Conservation (phyloP, 1,140 invertebrate genomes). For the Drosophila nikananu region DNA sequence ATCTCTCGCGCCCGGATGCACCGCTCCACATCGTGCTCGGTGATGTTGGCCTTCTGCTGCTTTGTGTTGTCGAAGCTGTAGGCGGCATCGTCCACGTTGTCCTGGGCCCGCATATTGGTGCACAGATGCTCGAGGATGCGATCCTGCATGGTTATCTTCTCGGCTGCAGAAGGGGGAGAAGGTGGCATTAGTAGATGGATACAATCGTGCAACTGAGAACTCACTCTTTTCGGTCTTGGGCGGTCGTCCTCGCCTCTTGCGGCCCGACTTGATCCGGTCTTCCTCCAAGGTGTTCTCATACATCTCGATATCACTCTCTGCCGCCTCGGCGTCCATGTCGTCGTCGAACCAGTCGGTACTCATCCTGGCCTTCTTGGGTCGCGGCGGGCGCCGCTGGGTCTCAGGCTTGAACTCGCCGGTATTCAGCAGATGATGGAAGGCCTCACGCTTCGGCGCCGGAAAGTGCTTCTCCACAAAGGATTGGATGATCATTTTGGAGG, state of each 20-base stretch:
- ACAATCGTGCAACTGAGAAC: neutral
- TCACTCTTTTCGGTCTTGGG: slow-evolving; percentile 87
- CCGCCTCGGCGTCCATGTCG: slow-evolving; percentile 58
- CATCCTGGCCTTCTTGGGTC: slow-evolving; percentile 29
- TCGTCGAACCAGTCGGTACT: slow-evolving; percentile 51
- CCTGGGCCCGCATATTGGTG: slow-evolving; percentile 44
- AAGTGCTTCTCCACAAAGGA: slow-evolving; percentile 98
- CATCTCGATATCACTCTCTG: slow-evolving; percentile 60
- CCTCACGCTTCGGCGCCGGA: slow-evolving; percentile 94
- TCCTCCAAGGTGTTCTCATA: slow-evolving; percentile 75
- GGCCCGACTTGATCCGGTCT: slow-evolving; percentile 90
- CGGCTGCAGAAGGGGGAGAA: slow-evolving; percentile 23
- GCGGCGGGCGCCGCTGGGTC: neutral
- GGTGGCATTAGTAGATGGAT: neutral
- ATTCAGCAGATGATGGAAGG: slow-evolving; percentile 88
- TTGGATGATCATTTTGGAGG: slow-evolving; percentile 97
- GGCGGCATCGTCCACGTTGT: slow-evolving; percentile 1
- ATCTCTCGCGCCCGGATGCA: slow-evolving; percentile 94
- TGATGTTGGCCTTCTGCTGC: slow-evolving; percentile 31
- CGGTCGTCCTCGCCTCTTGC: slow-evolving; percentile 62
- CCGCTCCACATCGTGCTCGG: slow-evolving; percentile 73
- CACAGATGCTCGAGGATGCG: slow-evolving; percentile 57
- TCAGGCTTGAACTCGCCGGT: slow-evolving; percentile 81
- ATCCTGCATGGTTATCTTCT: slow-evolving; percentile 62
- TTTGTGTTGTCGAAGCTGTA: slow-evolving; percentile 10